Conservation (phyloP, 2,113 vertebrate genomes). For the Microtus oregoni region DNA sequence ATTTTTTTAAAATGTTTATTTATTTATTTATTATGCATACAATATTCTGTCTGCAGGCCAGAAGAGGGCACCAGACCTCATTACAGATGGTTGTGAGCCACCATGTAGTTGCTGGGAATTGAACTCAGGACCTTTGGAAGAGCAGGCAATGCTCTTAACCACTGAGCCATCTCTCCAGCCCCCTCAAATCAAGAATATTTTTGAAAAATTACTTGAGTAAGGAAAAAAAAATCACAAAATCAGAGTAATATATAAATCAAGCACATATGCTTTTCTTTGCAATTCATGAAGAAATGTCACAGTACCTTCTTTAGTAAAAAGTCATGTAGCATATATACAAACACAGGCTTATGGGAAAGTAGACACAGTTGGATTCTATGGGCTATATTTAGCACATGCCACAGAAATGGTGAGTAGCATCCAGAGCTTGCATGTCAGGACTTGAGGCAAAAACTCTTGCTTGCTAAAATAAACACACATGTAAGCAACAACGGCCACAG, state of each 20-base stretch:
- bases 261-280: not conserved
- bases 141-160: no score
- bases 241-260: not conserved
- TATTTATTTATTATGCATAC: no score
- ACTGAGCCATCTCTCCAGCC: no score
- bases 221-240: not conserved
- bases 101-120: no score
- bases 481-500: not conserved
- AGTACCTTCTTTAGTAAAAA: not conserved
- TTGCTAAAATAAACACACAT: slow-evolving; percentile 5
- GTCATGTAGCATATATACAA: not conserved
- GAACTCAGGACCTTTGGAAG: no score
- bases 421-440: not conserved
- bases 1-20: no score
- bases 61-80: no score
- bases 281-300: slow-evolving; percentile 45
- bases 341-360: not conserved
- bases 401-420: not conserved
- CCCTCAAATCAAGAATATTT: slow-evolving; percentile 4
- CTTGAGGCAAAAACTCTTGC: not conserved
- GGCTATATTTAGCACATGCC: not conserved
- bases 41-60: no score
- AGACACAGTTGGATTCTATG: not conserved
- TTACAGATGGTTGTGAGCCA: no score
- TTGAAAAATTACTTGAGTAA: slow-evolving; percentile 33